Evolutionary conservation across 2,797 vertebrate genomes (phyloP).

Genomic region (Tympanoctomys barrerae): DNA sequence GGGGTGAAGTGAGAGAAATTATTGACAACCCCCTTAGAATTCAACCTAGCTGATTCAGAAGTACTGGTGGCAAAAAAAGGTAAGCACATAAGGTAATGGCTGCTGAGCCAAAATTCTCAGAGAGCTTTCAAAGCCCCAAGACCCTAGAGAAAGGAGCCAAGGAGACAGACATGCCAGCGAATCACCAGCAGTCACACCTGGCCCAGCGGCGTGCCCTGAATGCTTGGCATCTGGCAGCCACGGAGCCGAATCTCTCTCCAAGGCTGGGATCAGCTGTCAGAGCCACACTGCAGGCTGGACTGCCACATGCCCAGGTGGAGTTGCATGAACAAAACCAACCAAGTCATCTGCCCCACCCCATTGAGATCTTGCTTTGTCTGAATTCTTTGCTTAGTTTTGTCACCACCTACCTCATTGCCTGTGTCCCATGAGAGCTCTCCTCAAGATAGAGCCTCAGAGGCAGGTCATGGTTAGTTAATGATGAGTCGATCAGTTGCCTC

Average conservation of each 20-base stretch:
- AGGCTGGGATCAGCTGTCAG: constrained; percentile 78
- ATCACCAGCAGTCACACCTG: not conserved
- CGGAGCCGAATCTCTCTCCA: constrained; percentile 75
- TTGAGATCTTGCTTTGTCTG: constrained; percentile 74
- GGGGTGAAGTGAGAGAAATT: not conserved
- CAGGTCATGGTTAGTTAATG: constrained; percentile 66
- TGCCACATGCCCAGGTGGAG: constrained; percentile 82
- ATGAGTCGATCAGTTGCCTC: constrained; percentile 72
- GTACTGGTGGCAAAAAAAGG: constrained; percentile 17
- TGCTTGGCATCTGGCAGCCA: constrained; percentile 79
- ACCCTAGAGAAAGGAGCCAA: constrained; percentile 68
- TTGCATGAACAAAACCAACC: constrained; percentile 84
- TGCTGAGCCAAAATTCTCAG: constrained; percentile 5
- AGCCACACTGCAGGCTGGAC: constrained; percentile 75
- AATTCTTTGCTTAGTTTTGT: constrained; percentile 80
- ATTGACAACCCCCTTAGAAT: not conserved
- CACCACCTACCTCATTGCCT: constrained; percentile 68
- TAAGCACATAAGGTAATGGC: constrained; percentile 2
- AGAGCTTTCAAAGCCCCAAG: not conserved
- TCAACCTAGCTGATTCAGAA: constrained; percentile 34
- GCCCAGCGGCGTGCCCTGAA: constrained; percentile 76
- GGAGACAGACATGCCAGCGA: not conserved
- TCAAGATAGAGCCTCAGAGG: constrained; percentile 76
- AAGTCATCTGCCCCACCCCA: constrained; percentile 79
- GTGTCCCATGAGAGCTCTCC: not conserved